A percentile compares a stretch with the other conserved stretches of the same genome.
Evolutionary conservation across 2,888 invertebrate species (phyloP).

Genomic region (Hypsopygia costalis): DNA sequence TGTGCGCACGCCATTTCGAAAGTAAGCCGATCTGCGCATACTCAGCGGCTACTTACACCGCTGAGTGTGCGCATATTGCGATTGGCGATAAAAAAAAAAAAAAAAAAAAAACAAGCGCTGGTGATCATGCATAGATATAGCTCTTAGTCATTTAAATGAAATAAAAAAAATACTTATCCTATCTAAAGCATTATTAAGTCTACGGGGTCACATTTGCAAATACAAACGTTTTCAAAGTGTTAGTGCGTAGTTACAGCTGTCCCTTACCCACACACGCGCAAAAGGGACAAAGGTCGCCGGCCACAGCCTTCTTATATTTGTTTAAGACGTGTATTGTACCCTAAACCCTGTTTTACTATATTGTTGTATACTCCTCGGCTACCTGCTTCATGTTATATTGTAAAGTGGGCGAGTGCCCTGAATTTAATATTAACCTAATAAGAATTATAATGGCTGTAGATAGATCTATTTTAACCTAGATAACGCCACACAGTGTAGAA

Average conservation of each 20-base stretch:
- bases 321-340: conserved; percentile 74
- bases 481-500: no score
- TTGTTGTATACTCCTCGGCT: conserved; percentile 29
- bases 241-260: conserved; percentile 51
- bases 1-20: no score
- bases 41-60: no score
- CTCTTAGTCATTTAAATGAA: no score
- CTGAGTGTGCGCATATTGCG: no score
- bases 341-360: conserved; percentile 51
- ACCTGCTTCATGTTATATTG: conserved; percentile 14
- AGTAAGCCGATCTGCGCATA: no score
- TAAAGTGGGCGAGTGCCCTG: neutral
- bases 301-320: conserved; percentile 77
- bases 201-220: conserved; percentile 72
- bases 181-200: conserved; percentile 26
- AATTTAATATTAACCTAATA: neutral
- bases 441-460: neutral
- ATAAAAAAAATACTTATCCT: neutral
- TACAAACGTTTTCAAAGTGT: conserved; percentile 55
- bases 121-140: no score
- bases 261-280: conserved; percentile 67
- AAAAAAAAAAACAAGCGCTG: no score
- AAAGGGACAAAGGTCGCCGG: conserved; percentile 76
- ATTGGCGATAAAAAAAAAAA: no score
- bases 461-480: no score